Percentiles rank a stretch among this genome's conserved stretches.
These are phyloP conservation scores for Peromyscus melanophrys DNA, from an alignment of 2,797 vertebrate species.

Conservation along the genomic window DNA sequence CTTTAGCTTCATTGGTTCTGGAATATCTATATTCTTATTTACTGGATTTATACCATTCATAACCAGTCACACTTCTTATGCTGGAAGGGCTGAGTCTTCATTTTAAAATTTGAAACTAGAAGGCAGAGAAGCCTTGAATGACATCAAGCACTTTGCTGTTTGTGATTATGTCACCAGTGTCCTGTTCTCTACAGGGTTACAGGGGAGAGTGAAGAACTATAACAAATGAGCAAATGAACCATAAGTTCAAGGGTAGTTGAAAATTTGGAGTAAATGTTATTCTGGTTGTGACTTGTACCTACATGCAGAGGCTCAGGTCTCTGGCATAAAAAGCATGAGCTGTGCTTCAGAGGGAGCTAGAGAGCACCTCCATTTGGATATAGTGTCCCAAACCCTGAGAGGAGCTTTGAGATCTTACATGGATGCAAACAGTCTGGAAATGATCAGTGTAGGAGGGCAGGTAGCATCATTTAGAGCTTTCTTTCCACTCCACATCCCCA, in stretches of 20 bases:
- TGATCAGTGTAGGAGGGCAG: too few relatives aligned
- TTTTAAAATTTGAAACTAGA: background rate
- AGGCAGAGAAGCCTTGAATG: background rate
- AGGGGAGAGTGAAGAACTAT: background rate
- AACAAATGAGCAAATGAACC: background rate
- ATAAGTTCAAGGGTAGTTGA: background rate
- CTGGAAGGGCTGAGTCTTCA: background rate
- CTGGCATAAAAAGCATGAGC: too few relatives aligned
- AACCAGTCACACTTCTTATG: too few relatives aligned
- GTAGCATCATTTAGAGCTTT: background rate
- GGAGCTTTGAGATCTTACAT: background rate
- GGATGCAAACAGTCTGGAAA: background rate
- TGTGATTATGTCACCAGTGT: background rate
- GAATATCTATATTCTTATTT: background rate
- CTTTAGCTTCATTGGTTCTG: background rate
- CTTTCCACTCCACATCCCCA: background rate
- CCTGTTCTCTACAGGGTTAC: background rate
- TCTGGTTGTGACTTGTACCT: background rate
- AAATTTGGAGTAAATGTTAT: background rate
- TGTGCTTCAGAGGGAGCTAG: background rate
- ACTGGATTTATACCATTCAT: background rate
- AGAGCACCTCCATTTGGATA: background rate
- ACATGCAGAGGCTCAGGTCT: background rate
- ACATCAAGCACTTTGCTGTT: background rate
- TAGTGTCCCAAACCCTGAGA: background rate